These are phyloP conservation scores for Pollachius pollachius DNA, from an alignment of 2,113 vertebrate species.

Conservation along the genomic window DNA sequence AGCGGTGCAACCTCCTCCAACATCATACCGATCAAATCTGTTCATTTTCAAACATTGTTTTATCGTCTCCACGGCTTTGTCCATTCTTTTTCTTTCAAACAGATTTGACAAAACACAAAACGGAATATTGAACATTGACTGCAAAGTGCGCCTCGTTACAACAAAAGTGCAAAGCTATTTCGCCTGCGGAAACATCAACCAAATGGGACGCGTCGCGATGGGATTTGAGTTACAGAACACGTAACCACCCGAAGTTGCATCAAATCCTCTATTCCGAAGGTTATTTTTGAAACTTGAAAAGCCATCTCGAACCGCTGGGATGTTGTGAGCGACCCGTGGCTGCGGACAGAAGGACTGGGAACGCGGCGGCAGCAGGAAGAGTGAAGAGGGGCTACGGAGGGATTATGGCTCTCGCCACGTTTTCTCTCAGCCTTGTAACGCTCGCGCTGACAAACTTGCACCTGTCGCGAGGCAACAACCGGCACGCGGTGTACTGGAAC, in stretches of 20 bases:
- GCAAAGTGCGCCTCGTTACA: conserved; percentile 34
- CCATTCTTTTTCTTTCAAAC: conserved; percentile 8
- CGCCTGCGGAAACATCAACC: conserved; percentile 24
- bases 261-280: conserved; percentile 21
- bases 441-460: conserved; percentile 63
- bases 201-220: conserved; percentile 34
- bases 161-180: conserved; percentile 16
- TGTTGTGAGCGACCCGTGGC: conserved; percentile 58
- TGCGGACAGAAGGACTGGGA: conserved; percentile 21
- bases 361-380: conserved; percentile 20
- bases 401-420: conserved; percentile 67
- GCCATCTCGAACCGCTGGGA: conserved; percentile 47
- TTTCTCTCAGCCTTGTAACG: conserved; percentile 65
- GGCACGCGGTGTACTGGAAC: conserved; percentile 89
- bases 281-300: conserved; percentile 45
- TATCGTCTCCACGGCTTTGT: conserved; percentile 7
- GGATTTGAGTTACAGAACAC: conserved; percentile 56
- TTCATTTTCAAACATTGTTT: conserved; percentile 21
- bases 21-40: conserved; percentile 10
- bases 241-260: conserved; percentile 30
- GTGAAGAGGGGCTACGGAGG: conserved; percentile 41
- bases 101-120: conserved; percentile 26
- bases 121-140: conserved; percentile 25
- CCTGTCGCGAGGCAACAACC: conserved; percentile 71
- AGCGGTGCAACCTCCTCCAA: conserved; percentile 14